These are phyloP conservation scores for Drosophila takahashii DNA, from an alignment of 1,140 invertebrate species.

Conservation along the genomic window DNA sequence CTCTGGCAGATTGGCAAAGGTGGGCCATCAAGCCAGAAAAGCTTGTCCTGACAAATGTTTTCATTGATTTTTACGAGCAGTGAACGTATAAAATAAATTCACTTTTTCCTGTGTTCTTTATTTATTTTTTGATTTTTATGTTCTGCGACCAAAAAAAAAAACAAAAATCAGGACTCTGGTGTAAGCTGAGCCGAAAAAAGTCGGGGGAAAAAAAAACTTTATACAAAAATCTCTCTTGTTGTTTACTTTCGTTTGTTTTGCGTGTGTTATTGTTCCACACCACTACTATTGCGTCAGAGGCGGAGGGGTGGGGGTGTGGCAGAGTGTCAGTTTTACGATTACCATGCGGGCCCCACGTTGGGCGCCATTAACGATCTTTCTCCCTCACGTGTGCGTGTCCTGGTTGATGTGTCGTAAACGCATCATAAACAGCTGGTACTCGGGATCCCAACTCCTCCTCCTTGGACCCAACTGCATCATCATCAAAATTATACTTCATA, in stretches of 20 bases:
- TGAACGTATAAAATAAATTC: conserved; percentile 77
- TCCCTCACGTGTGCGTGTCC: conserved; percentile 55
- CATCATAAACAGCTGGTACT: conserved; percentile 66
- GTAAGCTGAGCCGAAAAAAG: conserved; percentile 18
- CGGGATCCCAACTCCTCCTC: not conserved
- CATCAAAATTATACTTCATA: conserved; percentile 43
- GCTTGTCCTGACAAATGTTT: conserved; percentile 62
- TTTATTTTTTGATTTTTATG: conserved; percentile 32
- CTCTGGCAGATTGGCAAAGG: conserved; percentile 23
- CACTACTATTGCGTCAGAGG: conserved; percentile 5
- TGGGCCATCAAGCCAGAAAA: conserved; percentile 37
- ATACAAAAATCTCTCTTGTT: conserved; percentile 28
- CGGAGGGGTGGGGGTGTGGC: not conserved
- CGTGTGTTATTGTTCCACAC: conserved; percentile 20
- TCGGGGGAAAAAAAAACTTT: not conserved
- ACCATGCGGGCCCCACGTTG: conserved; percentile 43
- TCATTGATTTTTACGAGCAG: conserved; percentile 81
- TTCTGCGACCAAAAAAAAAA: conserved; percentile 8
- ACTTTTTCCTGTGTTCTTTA: conserved; percentile 29
- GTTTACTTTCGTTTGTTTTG: conserved; percentile 44
- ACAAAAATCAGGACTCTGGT: conserved; percentile 27
- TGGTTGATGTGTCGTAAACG: conserved; percentile 67
- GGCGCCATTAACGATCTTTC: conserved; percentile 36
- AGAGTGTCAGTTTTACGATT: conserved; percentile 50
- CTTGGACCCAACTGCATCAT: conserved; percentile 30